Evolutionary conservation across 2,888 invertebrate species (phyloP), one percentile per base, ranked within the genome.

Genomic region (Asteroscopus sphinx): DNA sequence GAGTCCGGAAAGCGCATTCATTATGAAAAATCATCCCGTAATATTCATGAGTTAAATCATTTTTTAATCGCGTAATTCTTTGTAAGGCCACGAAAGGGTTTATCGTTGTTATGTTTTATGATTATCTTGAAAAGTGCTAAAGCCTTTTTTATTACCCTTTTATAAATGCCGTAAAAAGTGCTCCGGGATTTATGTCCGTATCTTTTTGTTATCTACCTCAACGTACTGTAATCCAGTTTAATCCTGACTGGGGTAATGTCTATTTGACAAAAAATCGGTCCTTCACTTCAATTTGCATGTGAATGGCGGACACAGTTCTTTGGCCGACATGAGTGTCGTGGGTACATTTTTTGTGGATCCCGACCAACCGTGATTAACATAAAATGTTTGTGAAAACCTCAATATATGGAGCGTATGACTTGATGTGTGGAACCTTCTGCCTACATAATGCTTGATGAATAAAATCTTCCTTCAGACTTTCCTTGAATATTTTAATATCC

Each of bases 241-340:
- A 82, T 82, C 78, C 77, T 73, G 72, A 78, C 77, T 62, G 65
- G 69, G 68, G 72, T 71, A 71, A 81, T 81, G 83, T 83, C 82
- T 83, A 80, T 79, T 83, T 80, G 80, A 83, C 88, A 87, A 87
- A 88, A 88, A 87, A 83, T 81, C 80, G 80, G 81, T 76, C 86
- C 83, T 85, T 85, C 76, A 78, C 79, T 72, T 73, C 69, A 84
- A 89, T 89, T 89, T 87, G 83, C 89, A 89, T 89, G 74, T 79
- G 84, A 89, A 89, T 86, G 77, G 86, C 61, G 73, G 76, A 74
- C 79, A 75, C 76, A 80, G 80, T 81, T 79, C 77, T 79, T 73
- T 77, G 72, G 76, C 59, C 68, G 72, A 67, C 78, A 80, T 73
- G 77, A 79, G 82, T 76, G 79, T 73, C 76, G 68, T 68, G 81